phyloP scores from a whole-genome alignment of 2,888 invertebrate species.

The Andrena fulva region DNA sequence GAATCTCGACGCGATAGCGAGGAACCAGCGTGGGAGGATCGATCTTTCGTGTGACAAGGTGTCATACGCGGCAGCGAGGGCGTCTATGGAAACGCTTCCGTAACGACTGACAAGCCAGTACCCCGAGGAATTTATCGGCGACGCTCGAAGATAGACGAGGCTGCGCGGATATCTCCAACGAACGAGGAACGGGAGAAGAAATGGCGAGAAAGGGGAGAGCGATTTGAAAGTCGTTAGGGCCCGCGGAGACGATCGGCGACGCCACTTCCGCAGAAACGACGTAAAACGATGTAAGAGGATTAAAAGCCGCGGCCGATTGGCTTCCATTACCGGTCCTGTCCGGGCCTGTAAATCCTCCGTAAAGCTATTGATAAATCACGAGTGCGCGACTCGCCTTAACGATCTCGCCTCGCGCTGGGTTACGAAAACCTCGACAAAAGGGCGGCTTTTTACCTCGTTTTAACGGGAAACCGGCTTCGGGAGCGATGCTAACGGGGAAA shows the following conservation, averaged over 20 bases:
- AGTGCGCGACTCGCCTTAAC: slow-evolving; percentile 65
- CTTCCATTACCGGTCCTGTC: slow-evolving; percentile 71
- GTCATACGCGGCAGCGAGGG: neutral
- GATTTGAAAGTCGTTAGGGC: slow-evolving; percentile 41
- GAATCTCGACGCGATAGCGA: neutral
- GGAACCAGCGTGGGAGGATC: neutral
- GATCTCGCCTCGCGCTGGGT: slow-evolving; percentile 45
- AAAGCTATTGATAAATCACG: slow-evolving; percentile 73
- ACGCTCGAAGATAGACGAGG: slow-evolving; percentile 23
- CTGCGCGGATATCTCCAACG: slow-evolving; percentile 28
- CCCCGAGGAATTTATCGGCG: slow-evolving; percentile 36
- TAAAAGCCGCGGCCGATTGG: slow-evolving; percentile 71
- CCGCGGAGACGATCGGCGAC: slow-evolving; percentile 44
- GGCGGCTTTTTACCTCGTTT: slow-evolving; percentile 28
- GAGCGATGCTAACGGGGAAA: slow-evolving; percentile 38
- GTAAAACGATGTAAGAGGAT: slow-evolving; percentile 73
- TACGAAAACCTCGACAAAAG: slow-evolving; percentile 61
- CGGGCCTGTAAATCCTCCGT: slow-evolving; percentile 67
- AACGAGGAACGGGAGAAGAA: neutral
- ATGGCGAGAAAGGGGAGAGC: neutral
- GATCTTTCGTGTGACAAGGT: neutral
- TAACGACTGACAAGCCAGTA: slow-evolving; percentile 4
- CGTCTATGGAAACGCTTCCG: slow-evolving; percentile 6
- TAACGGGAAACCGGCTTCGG: slow-evolving; percentile 40
- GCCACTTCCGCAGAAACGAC: slow-evolving; percentile 67